Percentiles rank a stretch among this genome's conserved stretches.
Evolutionary conservation across 2,888 invertebrate genomes (phyloP).

Genomic region (Xanthorhoe spadicearia): DNA sequence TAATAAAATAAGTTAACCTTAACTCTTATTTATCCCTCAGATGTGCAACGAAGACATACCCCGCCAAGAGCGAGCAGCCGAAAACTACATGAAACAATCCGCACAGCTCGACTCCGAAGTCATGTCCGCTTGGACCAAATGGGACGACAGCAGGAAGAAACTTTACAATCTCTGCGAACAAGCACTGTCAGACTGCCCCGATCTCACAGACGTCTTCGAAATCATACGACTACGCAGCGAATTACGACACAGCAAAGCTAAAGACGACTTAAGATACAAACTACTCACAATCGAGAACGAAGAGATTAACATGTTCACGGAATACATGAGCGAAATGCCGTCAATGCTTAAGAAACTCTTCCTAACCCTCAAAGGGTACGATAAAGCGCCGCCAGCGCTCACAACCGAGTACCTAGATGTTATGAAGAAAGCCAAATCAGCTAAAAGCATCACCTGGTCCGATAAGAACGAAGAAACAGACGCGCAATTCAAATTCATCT

Average conservation of each 20-base stretch:
- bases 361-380: conserved; percentile 84
- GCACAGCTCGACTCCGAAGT: conserved; percentile 65
- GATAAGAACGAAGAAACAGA: conserved; percentile 71
- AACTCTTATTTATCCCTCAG: conserved; percentile 47
- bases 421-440: conserved; percentile 84
- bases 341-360: conserved; percentile 84
- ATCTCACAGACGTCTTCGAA: conserved; percentile 60
- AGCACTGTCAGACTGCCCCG: conserved; percentile 60
- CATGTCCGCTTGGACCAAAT: conserved; percentile 61
- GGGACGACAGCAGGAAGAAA: conserved; percentile 61
- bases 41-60: conserved; percentile 75
- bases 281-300: conserved; percentile 73
- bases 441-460: conserved; percentile 86
- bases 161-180: conserved; percentile 57
- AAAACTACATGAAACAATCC: conserved; percentile 68
- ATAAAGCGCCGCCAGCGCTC: conserved; percentile 83
- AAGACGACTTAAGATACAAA: conserved; percentile 67
- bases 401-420: conserved; percentile 85
- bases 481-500: conserved; percentile 66
- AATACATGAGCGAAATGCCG: conserved; percentile 81
- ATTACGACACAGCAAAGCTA: conserved; percentile 70
- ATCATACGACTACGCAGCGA: conserved; percentile 63
- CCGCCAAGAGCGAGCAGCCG: conserved; percentile 70
- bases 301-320: conserved; percentile 80
- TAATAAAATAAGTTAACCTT: background rate